Conservation (phyloP, 2,888 invertebrate species). For the Idaea dimidiata region DNA sequence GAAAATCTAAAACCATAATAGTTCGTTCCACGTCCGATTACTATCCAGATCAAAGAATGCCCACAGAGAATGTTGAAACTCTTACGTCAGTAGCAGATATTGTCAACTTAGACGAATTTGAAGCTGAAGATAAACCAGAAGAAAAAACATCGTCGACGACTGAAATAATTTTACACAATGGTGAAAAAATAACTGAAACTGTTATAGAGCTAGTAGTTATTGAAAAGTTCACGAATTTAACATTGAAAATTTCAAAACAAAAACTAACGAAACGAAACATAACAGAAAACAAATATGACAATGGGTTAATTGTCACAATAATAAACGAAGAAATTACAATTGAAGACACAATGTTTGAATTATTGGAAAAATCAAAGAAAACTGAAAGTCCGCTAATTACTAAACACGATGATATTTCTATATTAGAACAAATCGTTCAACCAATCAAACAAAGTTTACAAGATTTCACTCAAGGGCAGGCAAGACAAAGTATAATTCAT, state of each 20-base stretch:
- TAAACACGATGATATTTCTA: background rate
- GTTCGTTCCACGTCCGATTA: slow-evolving; percentile 28
- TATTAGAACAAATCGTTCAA: background rate
- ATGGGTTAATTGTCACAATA: slow-evolving; percentile 9
- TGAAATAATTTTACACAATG: slow-evolving; percentile 1
- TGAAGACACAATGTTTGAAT: background rate
- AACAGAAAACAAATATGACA: slow-evolving; percentile 5
- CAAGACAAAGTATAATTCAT: slow-evolving; percentile 17
- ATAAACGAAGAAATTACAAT: slow-evolving; percentile 13
- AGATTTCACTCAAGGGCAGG: slow-evolving; percentile 10
- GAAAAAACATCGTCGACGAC: slow-evolving; percentile 2
- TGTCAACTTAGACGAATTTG: slow-evolving; percentile 7
- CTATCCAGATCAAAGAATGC: slow-evolving; percentile 26
- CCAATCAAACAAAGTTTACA: slow-evolving; percentile 14
- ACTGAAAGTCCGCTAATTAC: slow-evolving; percentile 12
- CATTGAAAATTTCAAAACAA: slow-evolving; percentile 3
- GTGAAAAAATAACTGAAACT: slow-evolving; percentile 7
- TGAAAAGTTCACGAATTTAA: slow-evolving; percentile 5
- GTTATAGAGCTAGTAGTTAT: background rate
- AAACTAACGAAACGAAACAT: slow-evolving; percentile 4
- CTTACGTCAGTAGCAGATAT: slow-evolving; percentile 29
- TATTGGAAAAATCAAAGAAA: slow-evolving; percentile 3
- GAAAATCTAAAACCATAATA: slow-evolving; percentile 32
- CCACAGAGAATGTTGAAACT: slow-evolving; percentile 23
- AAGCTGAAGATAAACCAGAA: slow-evolving; percentile 7